Base-by-base conservation (phyloP, 2,888 invertebrate genomes). In the Rambutsinella grinnellia region DNA sequence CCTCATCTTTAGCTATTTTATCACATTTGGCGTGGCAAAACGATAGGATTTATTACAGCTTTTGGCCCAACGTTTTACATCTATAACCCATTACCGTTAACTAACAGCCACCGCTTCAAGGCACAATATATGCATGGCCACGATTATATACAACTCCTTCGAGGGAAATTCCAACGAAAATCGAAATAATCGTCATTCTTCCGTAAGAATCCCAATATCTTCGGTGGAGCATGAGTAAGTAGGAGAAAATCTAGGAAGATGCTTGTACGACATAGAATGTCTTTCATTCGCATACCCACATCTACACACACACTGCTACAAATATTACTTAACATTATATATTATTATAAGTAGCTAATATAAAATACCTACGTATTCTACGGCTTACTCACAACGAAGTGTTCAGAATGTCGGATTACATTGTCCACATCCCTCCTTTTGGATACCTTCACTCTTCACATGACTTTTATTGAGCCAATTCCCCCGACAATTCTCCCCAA, bases 161-260 rank as follows among this genome's bases (percentile, higher is more conserved):
- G 61, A 61, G 61, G 44, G 36, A 36, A 36, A 61, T 54, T 67
- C 57, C 67, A 24, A n/a, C 23, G 66, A 60, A 67, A 75, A 75
- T 75, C 67, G 74, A 75, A 75, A 56, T 68, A 75, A 75, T 75
- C 60, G 57, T 51, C 74, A 51, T 75, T 67, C 74, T 75, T 75
- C 67, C 74, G 74, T 75, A 75, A 75, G 67, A 67, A 75, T 75
- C 74, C 67, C 74, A 75, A 75, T 75, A 75, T 75, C 67, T 75
- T 51, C 74, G 67, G 74, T 75, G 56, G 66, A 54, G 67, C 74
- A 67, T 62, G 36, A 75, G 62, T 66, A 74, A 66, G 47, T 46
- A 58, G 54, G 49, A 36, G 13, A 36, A 8, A 5, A 49, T 53
- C n/a, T 8, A 17, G 49, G 19, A 49, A 49, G 15, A 8, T 49